Evolutionary conservation across 2,113 vertebrate species (phyloP), one percentile per base, ranked within the genome.

Genomic region (Recurvirostra avosetta): DNA sequence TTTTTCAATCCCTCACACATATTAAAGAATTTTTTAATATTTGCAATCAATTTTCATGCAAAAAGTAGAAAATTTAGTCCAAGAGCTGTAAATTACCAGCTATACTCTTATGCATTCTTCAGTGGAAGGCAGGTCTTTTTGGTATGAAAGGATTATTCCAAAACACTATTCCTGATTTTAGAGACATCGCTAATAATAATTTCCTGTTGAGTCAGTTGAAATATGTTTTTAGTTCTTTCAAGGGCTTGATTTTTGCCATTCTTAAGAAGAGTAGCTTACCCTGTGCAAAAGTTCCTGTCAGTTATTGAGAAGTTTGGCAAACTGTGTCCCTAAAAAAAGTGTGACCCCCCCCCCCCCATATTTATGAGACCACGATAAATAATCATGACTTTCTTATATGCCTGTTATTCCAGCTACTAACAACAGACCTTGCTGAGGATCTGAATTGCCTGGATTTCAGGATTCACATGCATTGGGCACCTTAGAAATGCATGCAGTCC

Each of bases 361-460:
- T 79, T 94, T 95, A 82, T 82, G 52, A 82, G 72, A 73, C 78
- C 68, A 50, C 74, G 86, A 21, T 88, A 94, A 94, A 94, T 52
- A 92, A 85, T 77, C n/a, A n/a, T 38, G 47, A 56, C 76, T 90
- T 89, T 58, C 43, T 93, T 84, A 78, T 66, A 77, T 20, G 34
- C 19, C 65, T 89, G 9, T 67, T 75, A 81, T 45, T 94, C 82
- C 45, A 82, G 45, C 73, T 82, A 58, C 77, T 85, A 68, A 49
- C 25, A 84, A 32, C 38, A 78, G 47, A 32, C 52, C 74, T 59
- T 22, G 29, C 8, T 25, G 56, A 91, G 32, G 34, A 15, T 43
- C 45, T 68, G 68, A 59, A 21, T 34, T 61, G 59, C 38, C 38
- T 73, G 58, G 15, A 25, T 90, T 76, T 91, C 68, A 65, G 52